Conservation (phyloP, 2,113 vertebrate species). For the Perognathus longimembris region DNA sequence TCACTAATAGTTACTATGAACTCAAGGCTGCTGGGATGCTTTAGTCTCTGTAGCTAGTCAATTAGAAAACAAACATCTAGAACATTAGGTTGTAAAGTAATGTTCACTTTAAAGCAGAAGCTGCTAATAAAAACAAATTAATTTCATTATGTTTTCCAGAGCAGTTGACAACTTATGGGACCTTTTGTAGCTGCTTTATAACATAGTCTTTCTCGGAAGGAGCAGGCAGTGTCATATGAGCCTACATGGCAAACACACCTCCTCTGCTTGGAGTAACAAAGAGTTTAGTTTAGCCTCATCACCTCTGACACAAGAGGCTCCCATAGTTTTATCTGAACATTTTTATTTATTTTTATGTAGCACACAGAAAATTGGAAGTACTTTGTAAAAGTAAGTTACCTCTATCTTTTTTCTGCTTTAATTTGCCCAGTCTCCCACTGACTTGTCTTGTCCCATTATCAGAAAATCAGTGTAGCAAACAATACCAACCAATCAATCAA, state of each 20-base stretch:
- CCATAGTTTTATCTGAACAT: constrained; percentile 20
- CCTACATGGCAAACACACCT: constrained; percentile 54
- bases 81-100: not conserved
- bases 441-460: too few relatives aligned
- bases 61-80: not conserved
- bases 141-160: constrained; percentile 62
- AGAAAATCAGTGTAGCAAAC: constrained; percentile 39
- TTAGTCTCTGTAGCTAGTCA: not conserved
- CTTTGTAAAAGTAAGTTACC: not conserved
- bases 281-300: constrained; percentile 51
- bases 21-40: not conserved
- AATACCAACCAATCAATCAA: too few relatives aligned
- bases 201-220: constrained; percentile 47
- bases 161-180: constrained; percentile 46
- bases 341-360: not conserved
- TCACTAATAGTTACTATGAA: not conserved
- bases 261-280: constrained; percentile 60
- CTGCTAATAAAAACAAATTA: constrained; percentile 49
- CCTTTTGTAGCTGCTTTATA: constrained; percentile 46
- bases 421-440: constrained; percentile 2
- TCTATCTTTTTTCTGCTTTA: constrained; percentile 20
- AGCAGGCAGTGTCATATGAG: constrained; percentile 54
- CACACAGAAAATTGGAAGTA: constrained; percentile 13
- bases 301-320: not conserved
- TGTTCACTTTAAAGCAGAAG: constrained; percentile 28